These are phyloP conservation scores for Schizothorax lantsangensis DNA, from an alignment of 2,797 vertebrate species.

Conservation along the genomic window DNA sequence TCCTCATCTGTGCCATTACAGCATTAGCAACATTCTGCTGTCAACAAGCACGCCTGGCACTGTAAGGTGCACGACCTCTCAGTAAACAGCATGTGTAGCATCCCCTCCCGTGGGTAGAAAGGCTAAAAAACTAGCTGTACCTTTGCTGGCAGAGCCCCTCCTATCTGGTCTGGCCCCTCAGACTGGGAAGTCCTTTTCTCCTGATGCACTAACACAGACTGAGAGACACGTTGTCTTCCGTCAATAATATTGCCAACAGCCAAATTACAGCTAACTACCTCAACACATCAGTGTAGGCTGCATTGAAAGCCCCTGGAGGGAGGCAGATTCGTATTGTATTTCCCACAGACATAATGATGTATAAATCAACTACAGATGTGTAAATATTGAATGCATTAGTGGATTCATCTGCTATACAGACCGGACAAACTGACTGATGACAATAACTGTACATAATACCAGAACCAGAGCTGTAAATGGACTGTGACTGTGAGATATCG, in stretches of 20 bases:
- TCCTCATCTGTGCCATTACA: constrained; percentile 41
- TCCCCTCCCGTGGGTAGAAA: constrained; percentile 63
- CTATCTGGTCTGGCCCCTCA: constrained; percentile 72
- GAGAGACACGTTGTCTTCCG: constrained; percentile 68
- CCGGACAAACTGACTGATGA: constrained; percentile 44
- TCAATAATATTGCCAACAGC: constrained; percentile 67
- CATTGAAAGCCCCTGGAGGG: constrained; percentile 59
- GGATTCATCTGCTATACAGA: constrained; percentile 39
- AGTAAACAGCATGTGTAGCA: constrained; percentile 53
- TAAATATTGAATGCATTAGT: constrained; percentile 43
- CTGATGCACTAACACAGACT: constrained; percentile 73
- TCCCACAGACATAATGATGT: constrained; percentile 51
- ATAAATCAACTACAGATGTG: constrained; percentile 35
- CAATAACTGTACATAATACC: constrained; percentile 37
- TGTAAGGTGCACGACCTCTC: constrained; percentile 58
- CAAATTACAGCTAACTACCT: constrained; percentile 67
- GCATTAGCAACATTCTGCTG: constrained; percentile 48
- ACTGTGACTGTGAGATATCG: constrained; percentile 24
- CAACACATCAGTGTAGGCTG: constrained; percentile 61
- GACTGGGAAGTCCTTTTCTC: constrained; percentile 73
- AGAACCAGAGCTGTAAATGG: constrained; percentile 43
- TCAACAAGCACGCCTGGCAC: constrained; percentile 54
- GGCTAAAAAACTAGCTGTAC: constrained; percentile 68
- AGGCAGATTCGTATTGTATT: constrained; percentile 56
- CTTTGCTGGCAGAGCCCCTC: constrained; percentile 71